phyloP scores from a whole-genome alignment of 2,797 vertebrate species.

The Acrocephalus scirpaceus region DNA sequence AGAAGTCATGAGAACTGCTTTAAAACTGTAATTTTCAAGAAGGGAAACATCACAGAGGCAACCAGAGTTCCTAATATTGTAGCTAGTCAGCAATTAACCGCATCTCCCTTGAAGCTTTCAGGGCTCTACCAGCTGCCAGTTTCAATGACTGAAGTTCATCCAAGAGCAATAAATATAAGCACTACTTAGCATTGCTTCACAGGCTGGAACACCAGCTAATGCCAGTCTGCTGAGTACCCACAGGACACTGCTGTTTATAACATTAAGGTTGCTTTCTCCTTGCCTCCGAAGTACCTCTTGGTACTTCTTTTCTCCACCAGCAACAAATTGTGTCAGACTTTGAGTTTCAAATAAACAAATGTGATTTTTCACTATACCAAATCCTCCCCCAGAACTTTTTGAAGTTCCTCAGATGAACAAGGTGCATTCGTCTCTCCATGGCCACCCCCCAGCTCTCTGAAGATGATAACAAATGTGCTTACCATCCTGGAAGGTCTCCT shows the following conservation, averaged over 20 bases:
- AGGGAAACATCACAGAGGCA: neutral
- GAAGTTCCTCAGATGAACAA: neutral
- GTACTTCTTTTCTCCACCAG: neutral
- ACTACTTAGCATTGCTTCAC: neutral
- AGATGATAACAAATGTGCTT: neutral
- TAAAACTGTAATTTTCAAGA: neutral
- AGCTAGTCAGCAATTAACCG: neutral
- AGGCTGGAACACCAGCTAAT: neutral
- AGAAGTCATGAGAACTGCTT: neutral
- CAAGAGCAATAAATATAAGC: constrained; percentile 2
- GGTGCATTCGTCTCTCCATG: neutral
- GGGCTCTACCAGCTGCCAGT: neutral
- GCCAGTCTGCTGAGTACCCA: neutral
- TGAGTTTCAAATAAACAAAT: neutral
- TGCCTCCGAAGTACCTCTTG: neutral
- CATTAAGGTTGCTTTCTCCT: neutral
- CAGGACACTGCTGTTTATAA: neutral
- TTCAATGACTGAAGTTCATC: neutral
- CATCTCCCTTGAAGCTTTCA: neutral
- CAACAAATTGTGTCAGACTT: neutral
- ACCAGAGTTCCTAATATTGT: neutral
- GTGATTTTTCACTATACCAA: neutral
- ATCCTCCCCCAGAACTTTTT: neutral
- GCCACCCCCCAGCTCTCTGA: neutral
- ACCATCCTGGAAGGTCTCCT: constrained; percentile 16